Percentiles rank a stretch among this genome's conserved stretches.
phyloP scores from a whole-genome alignment of 2,797 vertebrate genomes.

The Pteropus rufus region DNA sequence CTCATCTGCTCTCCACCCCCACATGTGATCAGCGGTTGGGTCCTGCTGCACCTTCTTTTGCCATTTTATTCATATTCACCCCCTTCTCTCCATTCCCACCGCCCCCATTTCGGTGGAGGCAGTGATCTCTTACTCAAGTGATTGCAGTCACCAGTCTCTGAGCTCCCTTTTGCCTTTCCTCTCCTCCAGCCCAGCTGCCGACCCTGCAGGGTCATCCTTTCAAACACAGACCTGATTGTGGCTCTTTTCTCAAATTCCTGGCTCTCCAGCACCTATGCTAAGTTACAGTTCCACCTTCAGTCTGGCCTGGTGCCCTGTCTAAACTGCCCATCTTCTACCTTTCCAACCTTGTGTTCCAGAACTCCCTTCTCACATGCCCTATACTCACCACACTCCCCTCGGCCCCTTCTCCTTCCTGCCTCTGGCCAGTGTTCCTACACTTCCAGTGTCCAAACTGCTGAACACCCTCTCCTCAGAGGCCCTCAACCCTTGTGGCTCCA shows the following conservation, averaged over 20 bases:
- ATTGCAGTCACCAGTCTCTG: background rate
- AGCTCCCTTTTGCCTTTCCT: background rate
- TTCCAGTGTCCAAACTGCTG: background rate
- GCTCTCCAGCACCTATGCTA: background rate
- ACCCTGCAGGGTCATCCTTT: background rate
- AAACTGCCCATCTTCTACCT: background rate
- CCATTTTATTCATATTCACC: accelerated
- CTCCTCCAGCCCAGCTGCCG: background rate
- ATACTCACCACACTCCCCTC: background rate
- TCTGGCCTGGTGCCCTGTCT: background rate
- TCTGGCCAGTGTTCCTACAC: background rate
- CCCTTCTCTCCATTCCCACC: background rate
- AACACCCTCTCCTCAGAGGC: background rate
- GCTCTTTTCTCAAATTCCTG: background rate
- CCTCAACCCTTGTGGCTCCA: background rate
- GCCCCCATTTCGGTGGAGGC: background rate
- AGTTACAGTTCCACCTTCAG: background rate
- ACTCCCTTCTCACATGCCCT: background rate
- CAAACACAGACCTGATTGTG: background rate
- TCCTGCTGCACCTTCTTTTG: background rate
- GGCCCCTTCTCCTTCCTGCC: background rate
- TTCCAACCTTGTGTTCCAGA: background rate
- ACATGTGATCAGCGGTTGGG: background rate
- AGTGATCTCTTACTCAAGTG: background rate
- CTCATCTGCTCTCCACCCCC: background rate